Evolutionary conservation across 1,140 invertebrate genomes (phyloP), one percentile per base, ranked within the genome.

Genomic region (Pantala flavescens): DNA sequence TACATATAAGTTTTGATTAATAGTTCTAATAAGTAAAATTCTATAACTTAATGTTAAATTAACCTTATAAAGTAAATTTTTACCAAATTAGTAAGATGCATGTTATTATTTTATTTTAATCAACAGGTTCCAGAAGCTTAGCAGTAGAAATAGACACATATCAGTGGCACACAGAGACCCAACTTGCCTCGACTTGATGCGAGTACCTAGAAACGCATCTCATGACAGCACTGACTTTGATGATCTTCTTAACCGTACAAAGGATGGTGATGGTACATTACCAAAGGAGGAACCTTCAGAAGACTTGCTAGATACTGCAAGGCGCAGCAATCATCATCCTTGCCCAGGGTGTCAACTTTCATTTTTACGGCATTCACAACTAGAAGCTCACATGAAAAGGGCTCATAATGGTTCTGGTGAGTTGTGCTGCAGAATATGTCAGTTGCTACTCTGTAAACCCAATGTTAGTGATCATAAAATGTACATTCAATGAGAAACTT

Each of bases 181-280:
- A 21, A 63, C 5, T 63, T 63, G 49, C 49, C 14, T 63, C 5
- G 49, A 63, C 49, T 7, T 63, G 49, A 63, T 63, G 49, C 14
- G 49, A 12, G 5, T 63, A 14, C 49, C 49, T 63, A 63, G 49
- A 21, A 63, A 21, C 12, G 14, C 16, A 19, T 63, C 49, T 21
- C 49, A 63, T 63, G 49, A 63, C 16, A 63, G 49, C 49, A 19
- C 49, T 63, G 49, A 63, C n/a, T 63, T 63, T 63, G 49, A 63
- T 63, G 49, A 63, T 19, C 49, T 63, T 63, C 49, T 63, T 5
- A 21, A 21, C 16, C 49, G 49, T 12, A 21, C 16, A 1, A 63
- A 21, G 49, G 49, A 21, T 16, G 12, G 49, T 19, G 49, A 63
- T 63, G 49, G 49, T 16, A 12, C 16, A 16, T 63, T 21, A 16